These are phyloP conservation scores for Seriola dumerili DNA, from an alignment of 2,113 vertebrate species.

Conservation along the genomic window DNA sequence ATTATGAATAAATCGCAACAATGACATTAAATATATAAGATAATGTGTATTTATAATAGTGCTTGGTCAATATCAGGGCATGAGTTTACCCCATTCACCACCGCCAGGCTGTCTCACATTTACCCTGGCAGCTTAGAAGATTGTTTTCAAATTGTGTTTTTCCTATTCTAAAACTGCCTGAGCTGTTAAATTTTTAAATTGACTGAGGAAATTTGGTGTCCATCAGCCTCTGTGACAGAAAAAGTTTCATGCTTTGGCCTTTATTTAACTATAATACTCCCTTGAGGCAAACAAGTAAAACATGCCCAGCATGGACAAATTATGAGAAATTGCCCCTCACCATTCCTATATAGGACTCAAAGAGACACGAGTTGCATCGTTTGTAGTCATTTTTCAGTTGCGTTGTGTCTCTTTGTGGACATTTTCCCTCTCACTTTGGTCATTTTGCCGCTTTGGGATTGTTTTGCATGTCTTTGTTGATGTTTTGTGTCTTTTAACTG, in stretches of 20 bases:
- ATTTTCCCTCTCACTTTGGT: neutral
- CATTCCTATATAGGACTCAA: neutral
- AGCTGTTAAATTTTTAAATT: slow-evolving; percentile 47
- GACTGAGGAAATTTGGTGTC: slow-evolving; percentile 31
- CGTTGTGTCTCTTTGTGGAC: neutral
- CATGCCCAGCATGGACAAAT: neutral
- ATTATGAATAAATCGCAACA: slow-evolving; percentile 12
- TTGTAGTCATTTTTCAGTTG: neutral
- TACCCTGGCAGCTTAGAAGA: slow-evolving; percentile 37
- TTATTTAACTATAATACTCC: slow-evolving; percentile 24
- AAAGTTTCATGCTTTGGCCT: slow-evolving; percentile 25
- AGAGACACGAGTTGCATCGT: neutral
- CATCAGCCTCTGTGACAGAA: slow-evolving; percentile 36
- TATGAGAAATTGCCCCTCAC: neutral
- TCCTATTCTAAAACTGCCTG: slow-evolving; percentile 30
- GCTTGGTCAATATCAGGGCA: slow-evolving; percentile 1
- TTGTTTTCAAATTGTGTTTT: slow-evolving; percentile 48
- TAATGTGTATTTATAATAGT: slow-evolving; percentile 33
- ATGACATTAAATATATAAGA: slow-evolving; percentile 1
- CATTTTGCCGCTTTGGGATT: neutral
- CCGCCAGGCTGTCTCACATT: slow-evolving; percentile 44
- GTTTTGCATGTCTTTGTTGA: neutral
- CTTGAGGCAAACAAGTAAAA: neutral
- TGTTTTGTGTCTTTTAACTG: neutral
- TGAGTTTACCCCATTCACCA: slow-evolving; percentile 33